Percentiles rank a stretch among this genome's conserved stretches.
Evolutionary conservation across 2,888 invertebrate genomes (phyloP).

Genomic region (Resseliella maxima): DNA sequence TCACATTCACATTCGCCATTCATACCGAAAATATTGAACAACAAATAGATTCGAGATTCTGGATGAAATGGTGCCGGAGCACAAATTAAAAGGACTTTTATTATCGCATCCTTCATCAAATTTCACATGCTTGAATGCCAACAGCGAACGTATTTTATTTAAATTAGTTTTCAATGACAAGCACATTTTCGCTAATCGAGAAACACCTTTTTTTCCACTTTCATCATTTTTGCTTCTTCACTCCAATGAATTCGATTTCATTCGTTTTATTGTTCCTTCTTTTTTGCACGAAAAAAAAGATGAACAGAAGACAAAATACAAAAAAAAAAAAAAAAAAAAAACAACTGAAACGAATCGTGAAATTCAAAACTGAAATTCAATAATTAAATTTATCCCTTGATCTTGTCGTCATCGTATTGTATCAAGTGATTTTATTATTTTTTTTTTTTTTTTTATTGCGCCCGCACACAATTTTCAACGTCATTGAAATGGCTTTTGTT

Average conservation of each 20-base stretch:
- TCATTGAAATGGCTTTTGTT: neutral
- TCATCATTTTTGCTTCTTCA: neutral
- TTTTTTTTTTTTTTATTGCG: neutral
- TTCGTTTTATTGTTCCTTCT: neutral
- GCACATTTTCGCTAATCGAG: neutral
- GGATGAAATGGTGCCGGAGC: neutral
- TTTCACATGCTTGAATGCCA: neutral
- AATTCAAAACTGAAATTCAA: neutral
- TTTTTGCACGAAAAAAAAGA: too few relatives aligned
- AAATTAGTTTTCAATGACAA: conserved; percentile 38
- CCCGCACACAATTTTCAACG: neutral
- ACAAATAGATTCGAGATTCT: too few relatives aligned
- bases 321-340: too few relatives aligned
- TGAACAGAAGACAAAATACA: too few relatives aligned
- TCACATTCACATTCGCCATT: too few relatives aligned
- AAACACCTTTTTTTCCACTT: neutral
- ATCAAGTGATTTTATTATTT: neutral
- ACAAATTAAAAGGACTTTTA: conserved; percentile 20
- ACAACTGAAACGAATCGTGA: neutral
- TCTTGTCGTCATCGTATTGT: neutral
- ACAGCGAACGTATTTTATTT: neutral
- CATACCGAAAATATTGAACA: too few relatives aligned
- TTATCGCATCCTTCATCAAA: neutral
- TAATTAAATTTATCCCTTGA: conserved; percentile 18
- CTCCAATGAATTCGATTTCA: neutral